Evolutionary conservation across 2,797 vertebrate genomes (phyloP).

Genomic region (Lepus oiostolus): DNA sequence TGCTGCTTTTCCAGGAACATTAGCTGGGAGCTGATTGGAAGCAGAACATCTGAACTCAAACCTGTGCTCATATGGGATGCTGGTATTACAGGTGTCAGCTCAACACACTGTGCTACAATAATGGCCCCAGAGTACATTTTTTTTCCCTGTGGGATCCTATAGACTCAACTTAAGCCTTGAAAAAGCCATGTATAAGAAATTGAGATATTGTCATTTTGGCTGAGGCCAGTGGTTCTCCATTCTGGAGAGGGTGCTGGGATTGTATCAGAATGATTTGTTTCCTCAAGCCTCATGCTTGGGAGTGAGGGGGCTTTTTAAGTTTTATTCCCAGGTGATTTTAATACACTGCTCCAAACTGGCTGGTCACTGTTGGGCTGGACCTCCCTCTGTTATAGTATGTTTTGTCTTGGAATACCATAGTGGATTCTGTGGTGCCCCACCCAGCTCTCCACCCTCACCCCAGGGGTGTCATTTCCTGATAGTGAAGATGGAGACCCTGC

Average conservation of each 20-base stretch:
- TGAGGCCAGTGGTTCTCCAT: background rate
- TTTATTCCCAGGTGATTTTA: background rate
- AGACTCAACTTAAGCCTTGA: background rate
- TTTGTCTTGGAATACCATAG: background rate
- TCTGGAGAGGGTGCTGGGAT: background rate
- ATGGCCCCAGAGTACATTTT: background rate
- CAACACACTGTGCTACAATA: no score
- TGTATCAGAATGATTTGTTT: background rate
- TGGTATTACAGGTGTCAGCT: no score
- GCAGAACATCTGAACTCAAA: no score
- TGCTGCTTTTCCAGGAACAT: no score
- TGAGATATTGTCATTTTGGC: background rate
- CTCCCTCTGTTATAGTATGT: background rate
- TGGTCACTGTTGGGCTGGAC: background rate
- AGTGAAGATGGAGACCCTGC: background rate
- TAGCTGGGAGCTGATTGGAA: no score
- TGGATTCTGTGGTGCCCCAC: background rate
- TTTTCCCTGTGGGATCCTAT: background rate
- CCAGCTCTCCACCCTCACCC: fast-evolving
- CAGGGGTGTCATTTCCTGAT: background rate
- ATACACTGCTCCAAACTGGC: background rate
- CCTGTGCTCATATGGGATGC: no score
- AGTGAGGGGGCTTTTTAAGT: background rate
- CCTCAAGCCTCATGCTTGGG: background rate
- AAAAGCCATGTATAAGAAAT: background rate